Base-by-base conservation (phyloP, 2,888 invertebrate genomes). In the Griposia aprilina region DNA sequence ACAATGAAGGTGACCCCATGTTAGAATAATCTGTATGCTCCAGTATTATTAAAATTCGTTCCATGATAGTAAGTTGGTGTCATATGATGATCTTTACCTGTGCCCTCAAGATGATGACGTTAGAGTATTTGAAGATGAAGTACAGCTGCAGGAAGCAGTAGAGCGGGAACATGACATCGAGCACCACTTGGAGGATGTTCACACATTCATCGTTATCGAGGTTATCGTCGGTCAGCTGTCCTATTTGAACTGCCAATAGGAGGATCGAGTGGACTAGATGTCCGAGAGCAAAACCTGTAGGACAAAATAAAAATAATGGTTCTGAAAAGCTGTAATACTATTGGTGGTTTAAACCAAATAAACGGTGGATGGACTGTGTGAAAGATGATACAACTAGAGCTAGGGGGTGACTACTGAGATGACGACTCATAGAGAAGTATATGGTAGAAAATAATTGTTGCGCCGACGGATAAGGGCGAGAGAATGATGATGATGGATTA, bases 61-160 rank as follows among this genome's bases (percentile, higher is more conserved):
- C 6, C 17, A 52, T 3, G 6, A 30, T 45, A 5, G 36, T 50
- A 23, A 1, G 15, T 59, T 36, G 10, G 3, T 48, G 11, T 55
- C 23, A 15, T 1, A 11, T 50, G 17, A 15, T 23, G 4, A 60
- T 67, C 0, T 17, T 87, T 91, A 96, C 97, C 94, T 95, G 95
- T 60, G 90, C 91, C 73, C 91, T 92, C 72, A 97, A 90, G 76
- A 97, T 95, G 30, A 97, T 97, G 93, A 98, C 98, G 93, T 98
- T 98, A 7, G 98, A 98, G 93, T 98, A 98, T 93, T 98, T 98
- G 93, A 98, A 98, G 85, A 98, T 97, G 92, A 98, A 98, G 93
- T 98, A 98, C 2, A 98, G 96, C 89, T 98, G 97, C 67, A 98
- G 93, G 92, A 98, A 98, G 60, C 98, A 98, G 93, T 98, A 98